Evolutionary conservation across 2,113 vertebrate species (phyloP).

Genomic region (Pteronura brasiliensis): DNA sequence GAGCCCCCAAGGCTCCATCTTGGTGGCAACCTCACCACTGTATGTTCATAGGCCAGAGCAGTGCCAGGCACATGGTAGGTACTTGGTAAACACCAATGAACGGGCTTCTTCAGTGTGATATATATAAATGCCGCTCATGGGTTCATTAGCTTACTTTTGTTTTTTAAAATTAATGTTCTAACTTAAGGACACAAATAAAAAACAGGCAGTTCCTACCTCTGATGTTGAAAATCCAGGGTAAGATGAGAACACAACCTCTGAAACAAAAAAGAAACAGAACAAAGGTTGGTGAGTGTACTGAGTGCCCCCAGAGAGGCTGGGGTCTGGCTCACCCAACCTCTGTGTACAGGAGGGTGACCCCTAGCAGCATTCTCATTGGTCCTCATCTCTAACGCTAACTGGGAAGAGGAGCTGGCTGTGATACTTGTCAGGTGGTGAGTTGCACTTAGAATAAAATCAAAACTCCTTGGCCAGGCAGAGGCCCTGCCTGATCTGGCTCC

Average conservation of each 20-base stretch:
- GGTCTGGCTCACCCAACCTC: neutral
- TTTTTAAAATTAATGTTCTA: constrained; percentile 8
- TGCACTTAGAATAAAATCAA: neutral
- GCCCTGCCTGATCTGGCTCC: neutral
- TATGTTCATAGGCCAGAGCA: neutral
- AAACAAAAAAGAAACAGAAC: constrained; percentile 55
- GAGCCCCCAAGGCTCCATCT: neutral
- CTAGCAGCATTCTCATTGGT: neutral
- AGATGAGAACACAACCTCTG: constrained; percentile 74
- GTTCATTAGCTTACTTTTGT: neutral
- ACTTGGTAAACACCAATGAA: neutral
- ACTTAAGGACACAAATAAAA: constrained; percentile 11
- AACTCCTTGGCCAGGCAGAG: neutral
- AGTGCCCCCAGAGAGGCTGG: neutral
- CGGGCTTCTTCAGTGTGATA: neutral
- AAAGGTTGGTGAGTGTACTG: neutral
- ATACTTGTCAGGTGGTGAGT: neutral
- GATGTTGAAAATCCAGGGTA: constrained; percentile 73
- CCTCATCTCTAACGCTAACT: neutral
- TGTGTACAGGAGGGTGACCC: neutral
- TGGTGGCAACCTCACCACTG: neutral
- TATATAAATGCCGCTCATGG: neutral
- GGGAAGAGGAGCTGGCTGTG: neutral
- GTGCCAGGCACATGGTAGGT: neutral
- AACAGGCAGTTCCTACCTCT: constrained; percentile 61